Evolutionary conservation across 64 coral and sea anemone genomes (phyloP), one percentile per base, ranked within the genome.

Genomic region (Catalaphyllia jardinei): DNA sequence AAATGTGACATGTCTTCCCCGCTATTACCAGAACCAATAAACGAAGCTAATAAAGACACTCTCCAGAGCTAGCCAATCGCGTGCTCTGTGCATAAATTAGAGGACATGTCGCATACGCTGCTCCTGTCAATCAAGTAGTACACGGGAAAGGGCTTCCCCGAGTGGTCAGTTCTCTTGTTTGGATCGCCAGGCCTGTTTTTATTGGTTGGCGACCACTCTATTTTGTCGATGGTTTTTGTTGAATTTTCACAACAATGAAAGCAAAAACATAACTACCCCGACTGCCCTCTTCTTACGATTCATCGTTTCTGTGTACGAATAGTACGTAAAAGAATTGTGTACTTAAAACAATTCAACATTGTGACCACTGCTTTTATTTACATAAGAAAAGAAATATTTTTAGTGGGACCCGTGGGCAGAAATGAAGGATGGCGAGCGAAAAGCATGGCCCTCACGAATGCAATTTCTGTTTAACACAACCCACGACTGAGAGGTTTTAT

Each of bases 1-100:
- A 85, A 85, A 85, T 85, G 81, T 85, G 81, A 85, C 81, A 85
- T 71, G 35, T 85, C 81, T 85, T 85, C 81, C 38, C 63, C 22
- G 81, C 62, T 67, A 29, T 50, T 85, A 85, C 81, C 62, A 71
- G 60, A 72, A 71, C 81, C 81, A 85, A 85, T 85, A 85, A 85
- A 71, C 35, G 81, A 83, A 63, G 60, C 60, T 83, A 65, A 83
- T 83, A 42, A 83, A 83, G 79, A 71, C 35, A 67, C 62, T 71
- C 81, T 71, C 29, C 16, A 69, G 11, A 85, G 13, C 24, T 38
- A 42, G 62, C 81, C 81, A 85, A 85, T 85, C 81, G 20, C 10
- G 19, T 85, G 33, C 63, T 10, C 12, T 11, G 20, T 85, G 81
- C 81, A 71, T 85, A 71, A 85, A 71, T 85, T 64, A 85, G 22